Conservation (phyloP, 2,797 vertebrate genomes). For the Melanotaenia parkinsoni region DNA sequence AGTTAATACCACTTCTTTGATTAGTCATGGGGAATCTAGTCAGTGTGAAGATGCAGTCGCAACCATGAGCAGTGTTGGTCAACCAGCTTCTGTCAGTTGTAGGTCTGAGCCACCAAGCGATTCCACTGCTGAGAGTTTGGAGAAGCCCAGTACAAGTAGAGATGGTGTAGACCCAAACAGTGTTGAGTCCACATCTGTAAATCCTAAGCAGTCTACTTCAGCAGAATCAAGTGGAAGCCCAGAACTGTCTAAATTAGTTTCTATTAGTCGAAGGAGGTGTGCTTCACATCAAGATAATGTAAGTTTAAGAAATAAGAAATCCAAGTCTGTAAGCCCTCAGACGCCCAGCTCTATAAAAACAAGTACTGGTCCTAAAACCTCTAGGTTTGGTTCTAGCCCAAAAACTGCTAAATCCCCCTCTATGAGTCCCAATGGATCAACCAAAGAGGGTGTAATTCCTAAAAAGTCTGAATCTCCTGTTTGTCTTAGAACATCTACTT, state of each 20-base stretch:
- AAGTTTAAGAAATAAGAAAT: not conserved
- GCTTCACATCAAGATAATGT: not conserved
- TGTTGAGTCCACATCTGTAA: not conserved
- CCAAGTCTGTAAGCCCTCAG: not conserved
- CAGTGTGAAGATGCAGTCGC: not conserved
- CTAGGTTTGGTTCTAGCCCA: not conserved
- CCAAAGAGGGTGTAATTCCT: not conserved
- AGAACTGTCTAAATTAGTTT: slow-evolving; percentile 1
- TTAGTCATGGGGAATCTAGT: slow-evolving; percentile 14
- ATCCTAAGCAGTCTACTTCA: not conserved
- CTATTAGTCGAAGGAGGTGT: not conserved
- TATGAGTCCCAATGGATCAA: not conserved
- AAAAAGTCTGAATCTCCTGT: slow-evolving; percentile 7
- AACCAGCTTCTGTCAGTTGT: slow-evolving; percentile 6
- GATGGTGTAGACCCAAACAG: not conserved
- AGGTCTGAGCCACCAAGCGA: not conserved
- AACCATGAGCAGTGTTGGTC: not conserved
- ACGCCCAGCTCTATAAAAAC: not conserved
- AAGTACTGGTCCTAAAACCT: not conserved
- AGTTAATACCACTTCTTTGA: not conserved
- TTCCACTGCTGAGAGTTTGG: not conserved
- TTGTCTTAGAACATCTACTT: slow-evolving; percentile 3
- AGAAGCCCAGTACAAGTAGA: not conserved
- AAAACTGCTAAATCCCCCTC: slow-evolving; percentile 4
- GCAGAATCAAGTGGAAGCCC: not conserved